phyloP scores from a whole-genome alignment of 2,113 vertebrate species.

The Formicarius rufipectus region DNA sequence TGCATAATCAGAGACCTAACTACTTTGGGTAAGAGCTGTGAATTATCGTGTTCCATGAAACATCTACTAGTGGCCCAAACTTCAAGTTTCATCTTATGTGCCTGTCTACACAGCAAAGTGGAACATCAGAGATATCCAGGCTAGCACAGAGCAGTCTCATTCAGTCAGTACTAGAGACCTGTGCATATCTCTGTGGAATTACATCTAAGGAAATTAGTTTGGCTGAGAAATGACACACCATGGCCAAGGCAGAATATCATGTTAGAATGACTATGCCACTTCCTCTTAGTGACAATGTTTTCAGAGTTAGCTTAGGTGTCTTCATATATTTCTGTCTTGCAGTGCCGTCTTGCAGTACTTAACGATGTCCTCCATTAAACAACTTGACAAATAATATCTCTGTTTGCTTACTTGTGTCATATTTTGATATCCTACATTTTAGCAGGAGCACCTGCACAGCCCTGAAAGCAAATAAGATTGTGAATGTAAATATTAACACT shows the following conservation, averaged over 20 bases:
- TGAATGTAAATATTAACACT: background rate
- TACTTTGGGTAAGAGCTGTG: background rate
- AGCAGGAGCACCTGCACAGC: background rate
- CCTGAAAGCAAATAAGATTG: background rate
- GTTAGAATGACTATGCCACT: background rate
- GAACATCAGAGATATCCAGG: background rate
- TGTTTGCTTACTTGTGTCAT: background rate
- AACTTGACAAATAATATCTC: background rate
- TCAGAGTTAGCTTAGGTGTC: background rate
- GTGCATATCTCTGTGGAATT: accelerated
- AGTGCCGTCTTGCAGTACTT: background rate
- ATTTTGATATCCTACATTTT: background rate
- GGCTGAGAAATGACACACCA: background rate
- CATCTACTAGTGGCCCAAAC: background rate
- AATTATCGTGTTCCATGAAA: background rate
- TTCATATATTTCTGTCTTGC: background rate
- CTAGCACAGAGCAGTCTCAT: background rate
- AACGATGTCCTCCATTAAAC: background rate
- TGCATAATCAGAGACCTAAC: background rate
- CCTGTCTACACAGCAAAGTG: background rate
- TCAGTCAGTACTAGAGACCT: background rate
- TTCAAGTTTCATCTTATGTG: background rate
- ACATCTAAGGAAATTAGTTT: background rate
- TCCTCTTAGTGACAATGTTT: background rate
- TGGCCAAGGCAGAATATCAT: background rate